Percentiles rank a stretch among this genome's conserved stretches.
phyloP scores from a whole-genome alignment of 2,113 vertebrate genomes.

The Gallinago undulata region DNA sequence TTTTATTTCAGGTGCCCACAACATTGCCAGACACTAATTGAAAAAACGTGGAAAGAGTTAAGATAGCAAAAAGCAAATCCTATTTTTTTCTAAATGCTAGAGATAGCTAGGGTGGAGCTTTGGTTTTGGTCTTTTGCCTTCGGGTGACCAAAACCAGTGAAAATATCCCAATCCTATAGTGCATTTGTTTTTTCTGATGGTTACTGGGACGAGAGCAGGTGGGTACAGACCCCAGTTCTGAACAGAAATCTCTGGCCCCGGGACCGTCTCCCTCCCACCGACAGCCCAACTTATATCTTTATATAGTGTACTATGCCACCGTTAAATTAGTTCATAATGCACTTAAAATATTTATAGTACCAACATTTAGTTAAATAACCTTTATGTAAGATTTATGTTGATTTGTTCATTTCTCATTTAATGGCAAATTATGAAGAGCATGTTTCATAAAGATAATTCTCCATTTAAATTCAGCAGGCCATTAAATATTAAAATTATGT shows the following conservation, averaged over 20 bases:
- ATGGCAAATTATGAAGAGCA: constrained; percentile 76
- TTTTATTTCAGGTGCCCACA: not conserved
- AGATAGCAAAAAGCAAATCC: not conserved
- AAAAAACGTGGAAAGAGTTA: not conserved
- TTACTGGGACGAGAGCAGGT: not conserved
- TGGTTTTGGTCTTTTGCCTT: not conserved
- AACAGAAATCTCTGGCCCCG: not conserved
- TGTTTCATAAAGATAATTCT: constrained; percentile 82
- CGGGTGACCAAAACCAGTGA: not conserved
- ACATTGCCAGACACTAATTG: not conserved
- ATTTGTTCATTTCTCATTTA: constrained; percentile 78
- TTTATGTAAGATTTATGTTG: constrained; percentile 78
- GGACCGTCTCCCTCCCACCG: not conserved
- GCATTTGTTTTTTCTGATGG: rapidly evolving
- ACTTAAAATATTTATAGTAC: constrained; percentile 77
- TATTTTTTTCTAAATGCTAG: not conserved
- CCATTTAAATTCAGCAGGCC: constrained; percentile 80
- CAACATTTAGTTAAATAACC: constrained; percentile 77
- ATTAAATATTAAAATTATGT: constrained; percentile 83
- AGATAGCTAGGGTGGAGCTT: not conserved
- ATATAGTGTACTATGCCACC: constrained; percentile 37
- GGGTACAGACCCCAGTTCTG: not conserved
- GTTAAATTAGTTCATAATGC: constrained; percentile 68
- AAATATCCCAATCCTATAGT: not conserved
- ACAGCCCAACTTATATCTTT: constrained; percentile 26